Evolutionary conservation across 2,888 invertebrate genomes (phyloP), one percentile per base, ranked within the genome.

Genomic region (Drosophila putrida): DNA sequence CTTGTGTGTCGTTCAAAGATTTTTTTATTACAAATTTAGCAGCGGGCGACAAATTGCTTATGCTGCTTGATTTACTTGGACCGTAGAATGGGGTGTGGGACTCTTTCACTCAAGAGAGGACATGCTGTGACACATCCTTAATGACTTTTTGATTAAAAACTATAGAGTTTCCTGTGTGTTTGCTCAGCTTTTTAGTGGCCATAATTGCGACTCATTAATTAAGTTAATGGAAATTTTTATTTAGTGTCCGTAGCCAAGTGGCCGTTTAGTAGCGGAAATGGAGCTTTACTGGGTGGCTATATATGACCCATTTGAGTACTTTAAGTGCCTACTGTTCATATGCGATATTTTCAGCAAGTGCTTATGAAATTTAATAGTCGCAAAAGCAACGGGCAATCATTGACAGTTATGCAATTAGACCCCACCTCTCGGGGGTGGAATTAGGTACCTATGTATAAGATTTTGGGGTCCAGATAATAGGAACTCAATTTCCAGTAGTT

Each of bases 151-250:
- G 87, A 88, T 86, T 85, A 88, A 85, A 85, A 85, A 85, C 88
- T 85, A 84, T 86, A 71, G 85, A 81, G 80, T 88, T 88, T 79
- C 75, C 46, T 39, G 25, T 55, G 36, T 61, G 71, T 71, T 80
- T 63, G 65, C 47, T 44, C 43, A 28, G 31, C 54, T 67, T 88
- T 89, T 85, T 88, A 85, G 86, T 89, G 75, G 64, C 75, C 88
- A 75, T 89, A 74, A 88, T 82, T 82, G 74, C 64, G 50, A 65
- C 68, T 62, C 75, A 89, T 88, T 85, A 85, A 85, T 85, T 85
- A 89, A 85, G 69, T 85, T 85, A 89, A 85, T 85, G 90, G 85
- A 82, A 80, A 82, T 85, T 89, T 75, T 82, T 79, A 85, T 89
- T 80, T 83, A 67, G 70, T 63, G 59, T 64, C 60, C 80, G 61